phyloP scores from a whole-genome alignment of 2,113 vertebrate genomes.

The Dipodomys ordii region DNA sequence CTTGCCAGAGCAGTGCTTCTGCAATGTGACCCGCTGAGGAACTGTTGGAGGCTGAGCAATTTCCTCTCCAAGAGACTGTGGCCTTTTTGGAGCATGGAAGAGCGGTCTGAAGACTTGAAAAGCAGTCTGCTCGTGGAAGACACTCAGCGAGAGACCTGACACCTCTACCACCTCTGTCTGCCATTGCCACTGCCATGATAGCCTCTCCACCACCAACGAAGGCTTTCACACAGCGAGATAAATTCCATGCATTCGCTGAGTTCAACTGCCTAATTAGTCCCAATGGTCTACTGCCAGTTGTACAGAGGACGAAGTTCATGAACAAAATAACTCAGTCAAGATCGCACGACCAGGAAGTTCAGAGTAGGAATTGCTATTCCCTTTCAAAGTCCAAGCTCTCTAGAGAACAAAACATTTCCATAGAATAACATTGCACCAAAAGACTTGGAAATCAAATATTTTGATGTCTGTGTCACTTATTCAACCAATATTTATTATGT shows the following conservation, averaged over 20 bases:
- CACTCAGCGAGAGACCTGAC: not conserved
- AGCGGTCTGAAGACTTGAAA: not conserved
- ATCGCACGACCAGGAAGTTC: not conserved
- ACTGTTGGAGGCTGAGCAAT: conserved; percentile 77
- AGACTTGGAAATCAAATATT: not conserved
- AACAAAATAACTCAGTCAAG: not conserved
- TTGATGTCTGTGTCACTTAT: not conserved
- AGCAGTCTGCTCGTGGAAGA: not conserved
- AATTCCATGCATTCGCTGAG: not conserved
- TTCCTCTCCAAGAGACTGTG: conserved; percentile 71
- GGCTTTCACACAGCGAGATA: not conserved
- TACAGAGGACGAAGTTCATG: not conserved
- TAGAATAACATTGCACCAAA: not conserved
- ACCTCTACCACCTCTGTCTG: too few species aligned
- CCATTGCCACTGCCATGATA: not conserved
- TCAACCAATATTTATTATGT: not conserved
- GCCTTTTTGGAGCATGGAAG: conserved; percentile 19
- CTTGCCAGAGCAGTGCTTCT: conserved; percentile 78
- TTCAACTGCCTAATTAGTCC: not conserved
- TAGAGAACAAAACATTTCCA: not conserved
- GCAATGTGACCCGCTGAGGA: conserved; percentile 77
- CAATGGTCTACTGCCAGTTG: not conserved
- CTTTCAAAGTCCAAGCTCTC: not conserved
- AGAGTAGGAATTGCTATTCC: not conserved
- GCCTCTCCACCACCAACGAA: too few species aligned